Percentiles rank a stretch among this genome's conserved stretches.
Evolutionary conservation across 2,113 vertebrate species (phyloP).

Genomic region (Rhinoptilus africanus): DNA sequence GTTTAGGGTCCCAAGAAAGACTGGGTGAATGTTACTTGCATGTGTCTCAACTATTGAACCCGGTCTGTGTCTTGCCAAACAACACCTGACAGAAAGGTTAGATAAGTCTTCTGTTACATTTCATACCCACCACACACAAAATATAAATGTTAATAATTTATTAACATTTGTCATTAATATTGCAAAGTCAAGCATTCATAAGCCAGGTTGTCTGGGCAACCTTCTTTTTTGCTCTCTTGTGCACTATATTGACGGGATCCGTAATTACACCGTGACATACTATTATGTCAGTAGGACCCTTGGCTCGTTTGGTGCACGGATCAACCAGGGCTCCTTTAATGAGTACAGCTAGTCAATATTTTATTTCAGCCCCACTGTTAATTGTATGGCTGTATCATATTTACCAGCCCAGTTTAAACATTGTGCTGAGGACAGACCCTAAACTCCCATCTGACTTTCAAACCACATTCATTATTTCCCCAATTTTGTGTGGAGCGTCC

Average conservation of each 20-base stretch:
- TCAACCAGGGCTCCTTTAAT: neutral
- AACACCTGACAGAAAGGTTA: neutral
- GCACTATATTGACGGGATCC: neutral
- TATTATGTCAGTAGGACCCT: neutral
- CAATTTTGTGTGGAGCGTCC: neutral
- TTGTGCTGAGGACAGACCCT: neutral
- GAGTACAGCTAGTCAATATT: constrained; percentile 10
- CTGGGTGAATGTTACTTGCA: neutral
- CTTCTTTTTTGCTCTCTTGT: neutral
- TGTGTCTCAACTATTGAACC: neutral
- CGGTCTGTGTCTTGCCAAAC: neutral
- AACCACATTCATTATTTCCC: neutral
- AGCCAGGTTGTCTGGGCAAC: constrained; percentile 14
- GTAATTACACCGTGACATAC: neutral
- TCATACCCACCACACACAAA: neutral
- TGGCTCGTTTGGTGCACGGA: neutral
- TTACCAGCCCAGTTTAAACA: neutral
- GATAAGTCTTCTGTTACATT: neutral
- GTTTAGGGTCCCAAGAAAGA: neutral
- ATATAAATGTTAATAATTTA: constrained; percentile 35
- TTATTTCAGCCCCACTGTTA: neutral
- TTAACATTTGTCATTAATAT: constrained; percentile 32
- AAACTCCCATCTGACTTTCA: neutral
- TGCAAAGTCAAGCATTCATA: neutral
- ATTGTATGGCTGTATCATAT: neutral